Conservation (phyloP, 2,113 vertebrate species). For the Rhinolophus ferrumequinum region DNA sequence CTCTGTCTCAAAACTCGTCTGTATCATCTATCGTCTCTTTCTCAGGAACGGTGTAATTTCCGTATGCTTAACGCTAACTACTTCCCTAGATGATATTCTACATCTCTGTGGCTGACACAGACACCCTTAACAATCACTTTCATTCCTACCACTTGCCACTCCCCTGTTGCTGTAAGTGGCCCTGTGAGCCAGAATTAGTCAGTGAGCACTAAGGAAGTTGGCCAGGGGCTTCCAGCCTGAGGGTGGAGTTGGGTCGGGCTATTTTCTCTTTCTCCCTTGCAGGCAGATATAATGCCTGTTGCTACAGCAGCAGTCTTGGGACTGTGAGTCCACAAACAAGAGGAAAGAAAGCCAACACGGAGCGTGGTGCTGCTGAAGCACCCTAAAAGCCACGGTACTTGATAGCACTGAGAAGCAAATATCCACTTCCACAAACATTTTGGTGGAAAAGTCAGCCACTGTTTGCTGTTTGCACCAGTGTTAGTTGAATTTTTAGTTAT, state of each 20-base stretch:
- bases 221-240: background rate
- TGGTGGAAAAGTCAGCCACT: background rate
- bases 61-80: background rate
- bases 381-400: background rate
- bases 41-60: background rate
- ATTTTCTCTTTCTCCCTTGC: background rate
- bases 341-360: background rate
- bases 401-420: background rate
- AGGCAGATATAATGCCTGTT: too few relatives aligned
- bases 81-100: background rate
- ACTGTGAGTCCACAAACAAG: background rate
- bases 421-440: background rate
- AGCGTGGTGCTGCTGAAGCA: too few relatives aligned
- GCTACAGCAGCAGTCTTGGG: fast-evolving
- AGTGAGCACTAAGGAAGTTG: too few relatives aligned
- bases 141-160: background rate
- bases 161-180: background rate
- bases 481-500: background rate
- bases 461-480: background rate
- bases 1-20: background rate
- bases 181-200: background rate
- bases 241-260: too few relatives aligned
- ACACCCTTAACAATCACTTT: background rate
- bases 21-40: background rate
- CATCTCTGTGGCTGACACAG: background rate